phyloP scores from a whole-genome alignment of 2,113 vertebrate genomes.

The Sula dactylatra region DNA sequence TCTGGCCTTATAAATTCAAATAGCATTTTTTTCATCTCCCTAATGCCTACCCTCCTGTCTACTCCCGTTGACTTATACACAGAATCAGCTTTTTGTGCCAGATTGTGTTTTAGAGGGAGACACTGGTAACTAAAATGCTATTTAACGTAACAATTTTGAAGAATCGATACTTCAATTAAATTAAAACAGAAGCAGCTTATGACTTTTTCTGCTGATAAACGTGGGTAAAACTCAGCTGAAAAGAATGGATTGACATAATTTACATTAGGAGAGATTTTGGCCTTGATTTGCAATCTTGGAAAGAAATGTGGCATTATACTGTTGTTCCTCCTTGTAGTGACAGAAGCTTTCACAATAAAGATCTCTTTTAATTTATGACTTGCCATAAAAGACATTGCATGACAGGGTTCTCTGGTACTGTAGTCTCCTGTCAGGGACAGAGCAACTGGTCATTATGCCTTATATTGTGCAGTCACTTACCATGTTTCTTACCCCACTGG shows the following conservation, averaged over 20 bases:
- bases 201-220: not conserved
- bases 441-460: constrained; percentile 31
- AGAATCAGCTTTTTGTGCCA: not conserved
- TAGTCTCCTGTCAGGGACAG: constrained; percentile 20
- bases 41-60: not conserved
- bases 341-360: constrained; percentile 33
- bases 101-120: not conserved
- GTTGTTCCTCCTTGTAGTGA: constrained; percentile 1
- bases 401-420: not conserved
- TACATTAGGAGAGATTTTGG: not conserved
- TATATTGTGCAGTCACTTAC: constrained; percentile 11
- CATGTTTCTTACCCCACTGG: not conserved
- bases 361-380: constrained; percentile 42
- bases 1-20: constrained; percentile 1
- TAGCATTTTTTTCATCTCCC: not conserved
- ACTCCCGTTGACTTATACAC: not conserved
- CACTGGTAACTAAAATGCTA: not conserved
- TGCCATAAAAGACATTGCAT: constrained; percentile 4
- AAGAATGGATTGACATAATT: not conserved
- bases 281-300: not conserved
- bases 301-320: not conserved
- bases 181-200: not conserved
- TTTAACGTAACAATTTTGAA: not conserved
- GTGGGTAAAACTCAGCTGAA: not conserved
- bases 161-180: not conserved